phyloP scores from a whole-genome alignment of 2,888 invertebrate genomes.

The Lasioglossum oenotherae region DNA sequence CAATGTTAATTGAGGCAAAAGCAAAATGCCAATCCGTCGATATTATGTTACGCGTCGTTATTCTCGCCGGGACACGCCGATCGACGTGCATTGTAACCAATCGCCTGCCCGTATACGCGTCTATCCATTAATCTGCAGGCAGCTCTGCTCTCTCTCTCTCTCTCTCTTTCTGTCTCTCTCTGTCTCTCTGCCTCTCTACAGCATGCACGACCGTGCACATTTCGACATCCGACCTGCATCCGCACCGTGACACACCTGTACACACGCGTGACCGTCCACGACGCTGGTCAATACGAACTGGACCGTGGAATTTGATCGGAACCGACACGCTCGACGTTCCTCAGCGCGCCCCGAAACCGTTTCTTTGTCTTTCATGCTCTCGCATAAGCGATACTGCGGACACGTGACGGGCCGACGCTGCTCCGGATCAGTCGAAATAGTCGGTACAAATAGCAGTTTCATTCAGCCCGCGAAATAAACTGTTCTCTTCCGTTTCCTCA shows the following conservation, averaged over 20 bases:
- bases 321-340: slow-evolving; percentile 31
- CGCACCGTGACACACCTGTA: slow-evolving; percentile 58
- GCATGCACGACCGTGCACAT: slow-evolving; percentile 34
- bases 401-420: neutral
- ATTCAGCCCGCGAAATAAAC: neutral
- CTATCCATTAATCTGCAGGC: slow-evolving; percentile 66
- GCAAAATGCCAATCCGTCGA: slow-evolving; percentile 74
- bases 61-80: slow-evolving; percentile 62
- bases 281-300: slow-evolving; percentile 50
- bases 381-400: neutral
- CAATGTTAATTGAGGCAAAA: slow-evolving; percentile 69
- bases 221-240: slow-evolving; percentile 34
- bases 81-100: slow-evolving; percentile 68
- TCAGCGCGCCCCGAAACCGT: neutral
- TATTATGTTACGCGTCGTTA: slow-evolving; percentile 72
- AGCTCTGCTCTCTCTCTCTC: neutral
- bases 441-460: neutral
- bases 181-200: neutral
- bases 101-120: slow-evolving; percentile 48
- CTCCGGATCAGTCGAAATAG: neutral
- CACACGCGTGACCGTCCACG: slow-evolving; percentile 52
- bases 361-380: slow-evolving; percentile 12
- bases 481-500: neutral
- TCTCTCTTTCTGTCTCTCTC: neutral
- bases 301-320: slow-evolving; percentile 42